A percentile compares a stretch with the other conserved stretches of the same genome.
These are phyloP conservation scores for Danaus melanippus DNA, from an alignment of 1,140 invertebrate genomes.

Conservation along the genomic window DNA sequence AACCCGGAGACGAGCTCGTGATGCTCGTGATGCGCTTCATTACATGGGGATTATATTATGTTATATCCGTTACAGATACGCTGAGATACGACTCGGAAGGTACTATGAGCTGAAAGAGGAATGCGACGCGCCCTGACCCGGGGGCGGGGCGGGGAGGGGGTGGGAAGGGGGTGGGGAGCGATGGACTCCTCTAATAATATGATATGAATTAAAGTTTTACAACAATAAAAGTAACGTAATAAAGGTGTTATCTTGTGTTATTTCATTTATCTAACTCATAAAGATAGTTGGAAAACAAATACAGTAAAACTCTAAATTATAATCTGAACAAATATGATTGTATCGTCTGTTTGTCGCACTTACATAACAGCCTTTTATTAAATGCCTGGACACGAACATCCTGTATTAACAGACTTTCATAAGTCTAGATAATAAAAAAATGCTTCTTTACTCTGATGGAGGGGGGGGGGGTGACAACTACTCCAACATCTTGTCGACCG, in stretches of 20 bases:
- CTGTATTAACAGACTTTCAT: too few relatives aligned
- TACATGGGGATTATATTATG: neutral
- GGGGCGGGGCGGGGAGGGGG: neutral
- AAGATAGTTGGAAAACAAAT: neutral
- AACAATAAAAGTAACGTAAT: neutral
- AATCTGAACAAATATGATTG: neutral
- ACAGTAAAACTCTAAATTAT: slow-evolving; percentile 4
- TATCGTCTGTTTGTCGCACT: too few relatives aligned
- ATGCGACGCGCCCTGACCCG: slow-evolving; percentile 31
- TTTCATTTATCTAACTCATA: neutral
- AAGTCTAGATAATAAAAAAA: too few relatives aligned
- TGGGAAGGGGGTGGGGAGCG: too few relatives aligned
- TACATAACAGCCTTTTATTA: too few relatives aligned
- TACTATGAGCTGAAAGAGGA: slow-evolving; percentile 70
- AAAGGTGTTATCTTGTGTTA: neutral
- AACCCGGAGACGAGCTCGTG: too few relatives aligned
- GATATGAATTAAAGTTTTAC: slow-evolving; percentile 4
- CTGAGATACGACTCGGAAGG: slow-evolving; percentile 76
- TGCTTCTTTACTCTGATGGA: too few relatives aligned
- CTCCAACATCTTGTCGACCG: too few relatives aligned
- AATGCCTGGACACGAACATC: too few relatives aligned
- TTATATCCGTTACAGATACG: slow-evolving; percentile 73
- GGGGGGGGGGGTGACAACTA: too few relatives aligned
- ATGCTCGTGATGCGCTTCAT: too few relatives aligned
- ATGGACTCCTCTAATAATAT: neutral